Percentiles rank a stretch among this genome's conserved stretches.
Conservation (phyloP, 1,140 invertebrate genomes). For the Dermatophagoides farinae region DNA sequence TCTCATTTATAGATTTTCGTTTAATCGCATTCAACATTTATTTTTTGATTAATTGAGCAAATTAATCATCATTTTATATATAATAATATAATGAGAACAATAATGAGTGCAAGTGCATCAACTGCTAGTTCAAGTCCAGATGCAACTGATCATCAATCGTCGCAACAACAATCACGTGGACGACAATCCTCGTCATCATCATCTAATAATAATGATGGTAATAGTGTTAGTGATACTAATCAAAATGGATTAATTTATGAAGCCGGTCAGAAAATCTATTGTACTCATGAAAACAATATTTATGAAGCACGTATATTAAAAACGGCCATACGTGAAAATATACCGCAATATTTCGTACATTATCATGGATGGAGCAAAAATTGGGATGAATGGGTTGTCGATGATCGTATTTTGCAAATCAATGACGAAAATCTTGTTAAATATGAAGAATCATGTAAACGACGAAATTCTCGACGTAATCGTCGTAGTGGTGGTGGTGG, state of each 20-base stretch:
- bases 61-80: too few species aligned
- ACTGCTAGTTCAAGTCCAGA: too few species aligned
- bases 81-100: too few species aligned
- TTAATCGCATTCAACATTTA: too few species aligned
- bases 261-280: conserved; percentile 63
- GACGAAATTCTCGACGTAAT: conserved; percentile 61
- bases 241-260: not conserved
- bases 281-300: conserved; percentile 79
- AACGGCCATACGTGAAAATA: conserved; percentile 57
- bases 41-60: too few species aligned
- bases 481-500: not conserved
- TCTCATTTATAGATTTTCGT: too few species aligned
- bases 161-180: too few species aligned
- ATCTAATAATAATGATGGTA: not conserved
- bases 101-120: too few species aligned
- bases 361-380: conserved; percentile 97
- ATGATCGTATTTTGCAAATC: conserved; percentile 71
- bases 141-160: too few species aligned
- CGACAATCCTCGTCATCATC: too few species aligned
- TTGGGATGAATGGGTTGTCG: conserved; percentile 96
- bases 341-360: conserved; percentile 76
- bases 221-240: not conserved
- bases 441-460: too few species aligned
- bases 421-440: conserved; percentile 53
- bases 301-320: conserved; percentile 91